Evolutionary conservation across 30 jellyfish, hydroid and myxozoan species (phyloP), one percentile per base, ranked within the genome.

Genomic region (Chironex yamaguchii): DNA sequence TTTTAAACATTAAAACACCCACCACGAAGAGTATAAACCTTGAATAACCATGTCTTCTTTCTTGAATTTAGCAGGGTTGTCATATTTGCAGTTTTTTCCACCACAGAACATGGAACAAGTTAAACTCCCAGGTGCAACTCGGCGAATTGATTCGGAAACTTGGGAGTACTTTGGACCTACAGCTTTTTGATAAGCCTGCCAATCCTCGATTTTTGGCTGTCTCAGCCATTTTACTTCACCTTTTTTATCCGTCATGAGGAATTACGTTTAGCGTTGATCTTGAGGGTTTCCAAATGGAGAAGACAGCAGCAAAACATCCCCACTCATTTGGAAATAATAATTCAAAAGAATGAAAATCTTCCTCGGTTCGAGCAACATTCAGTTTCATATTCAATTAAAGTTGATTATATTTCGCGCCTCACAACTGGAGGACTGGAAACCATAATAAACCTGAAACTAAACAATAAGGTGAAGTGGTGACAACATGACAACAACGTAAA

Each of bases 71-170:
- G 82, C 62, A 4, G 98, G 98, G 53, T 87, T 84, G 30, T 84
- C 93, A 82, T 93, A 93, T 71, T 93, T 93, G 89, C 98, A 93
- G 36, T 88, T 92, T 28, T 70, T 88, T 14, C 98, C 98, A 42
- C 98, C 98, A 70, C 98, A 93, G 84, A 93, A 93, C 96, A 93
- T 82, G 3, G 98, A 93, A 86, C 98, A 93, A 53, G 79, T 91
- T 62, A 93, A 52, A 21, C 88, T 91, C 35, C 93, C 82, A 23
- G 98, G 98, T 27, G 98, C 49, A 24, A 93, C 86, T 50, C 88
- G 96, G 29, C 98, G 95, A 50, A 93, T 88, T 36, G 90, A 29
- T 49, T 93, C 98, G 1, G 97, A 96, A 30, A 93, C 87, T 29
- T 52, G 71, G 14, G 98, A 93, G 67, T 93, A 93, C 75, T 88